Evolutionary conservation across 2,113 vertebrate genomes (phyloP), one percentile per base, ranked within the genome.

Genomic region (Myotis brandtii): DNA sequence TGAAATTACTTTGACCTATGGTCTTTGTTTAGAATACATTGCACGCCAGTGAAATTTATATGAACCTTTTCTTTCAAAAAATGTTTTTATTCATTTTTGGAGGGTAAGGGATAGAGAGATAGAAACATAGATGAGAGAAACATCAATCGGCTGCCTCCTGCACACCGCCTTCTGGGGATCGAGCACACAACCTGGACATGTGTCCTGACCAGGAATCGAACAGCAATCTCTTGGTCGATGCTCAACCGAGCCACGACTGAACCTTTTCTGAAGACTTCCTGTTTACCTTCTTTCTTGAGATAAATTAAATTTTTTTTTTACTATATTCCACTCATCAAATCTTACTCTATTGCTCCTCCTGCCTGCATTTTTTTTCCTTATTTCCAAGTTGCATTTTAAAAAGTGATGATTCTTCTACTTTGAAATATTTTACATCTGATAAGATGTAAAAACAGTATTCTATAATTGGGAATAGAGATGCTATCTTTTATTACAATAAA

Each of bases 391-490:
- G 4, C 25, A 89, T 79, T 88, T 93, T 67, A 88, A 89, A 93
- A 94, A 85, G 27, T 91, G 67, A 73, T 40, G 30, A 79, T 40
- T 97, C 27, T 93, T 97, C 23, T 92, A 95, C 9, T 84, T 52
- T 76, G 62, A 83, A 94, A 96, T 86, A 90, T 34, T 64, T 86
- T 75, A 62, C 2, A 37, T 40, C 40, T 92, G 40, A 8, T 54
- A 86, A 92, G 43, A 70, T 82, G 25, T 73, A 52, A 84, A 93
- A 91, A 89, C 62, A 84, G 18, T 86, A 66, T 32, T 89, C 52
- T 82, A 56, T 56, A 82, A 79, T 34, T 73, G 25, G 80, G 92
- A 92, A 69, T 72, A 93, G 7, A 91, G 70, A 85, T 77, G 56
- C 7, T 25, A 52, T 18, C 34, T 72, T 95, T 95, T 80, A 80